Evolutionary conservation across 2,797 vertebrate species (phyloP), one percentile per base, ranked within the genome.

Genomic region (Saxicola maurus): DNA sequence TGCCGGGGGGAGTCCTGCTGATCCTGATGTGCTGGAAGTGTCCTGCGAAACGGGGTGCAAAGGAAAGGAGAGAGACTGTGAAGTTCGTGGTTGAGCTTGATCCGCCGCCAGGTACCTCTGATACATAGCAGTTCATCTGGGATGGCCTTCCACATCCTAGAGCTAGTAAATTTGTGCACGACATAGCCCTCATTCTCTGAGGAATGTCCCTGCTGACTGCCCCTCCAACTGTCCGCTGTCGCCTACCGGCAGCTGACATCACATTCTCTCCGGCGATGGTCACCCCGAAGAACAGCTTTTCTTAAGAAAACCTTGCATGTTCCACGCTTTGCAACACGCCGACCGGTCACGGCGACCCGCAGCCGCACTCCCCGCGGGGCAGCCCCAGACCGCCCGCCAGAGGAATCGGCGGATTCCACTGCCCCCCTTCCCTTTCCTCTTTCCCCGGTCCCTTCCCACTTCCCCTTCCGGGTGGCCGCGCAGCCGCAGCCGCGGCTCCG

Each of bases 401-500:
- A 74, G 61, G 80, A 74, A 66, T 15, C 38, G 16, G 23, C 18
- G 3, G 2, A 52, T 28, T n/a, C 31, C 18, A 6, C 45, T 5
- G 18, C 15, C 23, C 27, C n/a, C 51, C 43, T 73, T 49, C 60
- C 59, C 18, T 30, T 51, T 51, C 48, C 27, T 51, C 48, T 51
- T 30, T 51, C 12, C 27, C 27, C 48, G 27, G 27, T 28, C 48
- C 6, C 48, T 48, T 45, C 43, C 43, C 43, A 28, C 38, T 27
- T 81, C 57, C 67, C 3, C 48, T 89, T 71, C 85, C 91, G 72
- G 79, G 67, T 67, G 64, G 49, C 27, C 55, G 73, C 89, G 86
- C 89, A 88, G 91, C 56, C 85, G 91, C 77, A 77, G 78, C 77
- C 77, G 59, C 78, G 66, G 73, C 43, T 40, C 64, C 73, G 77